A percentile compares a stretch with the other conserved stretches of the same genome.
These are phyloP conservation scores for Macquaria ambigua DNA, from an alignment of 2,113 vertebrate species.

Conservation along the genomic window DNA sequence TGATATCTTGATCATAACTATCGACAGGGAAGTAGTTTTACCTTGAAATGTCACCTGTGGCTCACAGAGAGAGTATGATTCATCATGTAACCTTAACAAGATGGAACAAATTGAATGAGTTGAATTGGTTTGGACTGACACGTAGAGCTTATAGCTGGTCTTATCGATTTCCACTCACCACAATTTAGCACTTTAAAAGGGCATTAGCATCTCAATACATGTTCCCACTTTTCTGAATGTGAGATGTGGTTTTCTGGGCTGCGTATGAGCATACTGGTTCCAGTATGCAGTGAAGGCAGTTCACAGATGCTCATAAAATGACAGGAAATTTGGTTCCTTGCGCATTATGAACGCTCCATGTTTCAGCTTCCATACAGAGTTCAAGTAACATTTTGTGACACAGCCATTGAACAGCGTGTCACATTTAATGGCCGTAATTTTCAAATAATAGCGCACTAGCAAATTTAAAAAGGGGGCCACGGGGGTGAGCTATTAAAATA, in stretches of 20 bases:
- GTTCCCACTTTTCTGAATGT: conserved; percentile 25
- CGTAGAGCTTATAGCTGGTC: neutral
- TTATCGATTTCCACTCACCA: conserved; percentile 41
- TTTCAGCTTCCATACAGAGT: neutral
- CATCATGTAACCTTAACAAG: neutral
- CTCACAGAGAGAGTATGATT: neutral
- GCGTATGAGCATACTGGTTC: neutral
- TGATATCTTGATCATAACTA: neutral
- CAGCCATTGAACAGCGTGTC: neutral
- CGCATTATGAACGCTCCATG: neutral
- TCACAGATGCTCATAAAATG: conserved; percentile 11
- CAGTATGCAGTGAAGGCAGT: conserved; percentile 2
- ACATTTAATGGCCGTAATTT: conserved; percentile 23
- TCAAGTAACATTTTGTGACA: conserved; percentile 21
- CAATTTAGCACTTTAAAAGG: conserved; percentile 38
- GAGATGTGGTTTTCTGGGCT: conserved; percentile 26
- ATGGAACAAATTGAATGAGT: neutral
- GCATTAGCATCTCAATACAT: conserved; percentile 39
- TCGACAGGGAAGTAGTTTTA: conserved; percentile 30
- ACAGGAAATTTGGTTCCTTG: neutral
- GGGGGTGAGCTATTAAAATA: conserved; percentile 14
- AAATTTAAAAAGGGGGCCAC: conserved; percentile 23
- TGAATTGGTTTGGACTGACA: conserved; percentile 23
- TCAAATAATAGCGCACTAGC: conserved; percentile 7
- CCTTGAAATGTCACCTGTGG: conserved; percentile 22